Conservation (phyloP, 92 coral and sea anemone species). For the Epizoanthus stellaris region DNA sequence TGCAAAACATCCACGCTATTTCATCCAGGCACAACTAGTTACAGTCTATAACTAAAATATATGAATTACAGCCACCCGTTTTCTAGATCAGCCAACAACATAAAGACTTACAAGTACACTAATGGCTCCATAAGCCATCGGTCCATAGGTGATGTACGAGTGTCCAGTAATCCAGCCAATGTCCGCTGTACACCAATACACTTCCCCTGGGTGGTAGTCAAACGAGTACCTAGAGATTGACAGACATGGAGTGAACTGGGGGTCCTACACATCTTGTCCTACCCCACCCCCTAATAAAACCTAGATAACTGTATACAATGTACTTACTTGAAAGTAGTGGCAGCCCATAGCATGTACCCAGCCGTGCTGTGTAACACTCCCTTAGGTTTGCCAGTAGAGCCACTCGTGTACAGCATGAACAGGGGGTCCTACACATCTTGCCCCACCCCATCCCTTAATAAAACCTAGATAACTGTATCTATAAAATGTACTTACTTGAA, state of each 20-base stretch:
- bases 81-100: neutral
- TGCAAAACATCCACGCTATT: no score
- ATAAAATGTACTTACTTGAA: constrained; percentile 75
- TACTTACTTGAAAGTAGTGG: constrained; percentile 71
- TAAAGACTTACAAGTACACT: constrained; percentile 87
- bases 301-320: no score
- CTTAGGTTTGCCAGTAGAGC: no score
- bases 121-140: constrained; percentile 96
- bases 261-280: constrained; percentile 82
- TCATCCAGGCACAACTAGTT: no score
- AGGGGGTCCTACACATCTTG: constrained; percentile 91
- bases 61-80: neutral
- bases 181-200: constrained; percentile 99
- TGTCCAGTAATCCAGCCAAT: constrained; percentile 99
- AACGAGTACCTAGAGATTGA: constrained; percentile 76
- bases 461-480: no score
- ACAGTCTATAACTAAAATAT: no score
- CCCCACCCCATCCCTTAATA: no score
- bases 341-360: constrained; percentile 45
- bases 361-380: no score
- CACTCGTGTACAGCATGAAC: constrained; percentile 20
- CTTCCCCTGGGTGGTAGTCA: constrained; percentile 98
- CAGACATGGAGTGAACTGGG: constrained; percentile 42
- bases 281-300: no score
- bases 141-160: constrained; percentile 96